These are phyloP conservation scores for Oncorhynchus keta DNA, from an alignment of 2,113 vertebrate genomes.

Conservation along the genomic window DNA sequence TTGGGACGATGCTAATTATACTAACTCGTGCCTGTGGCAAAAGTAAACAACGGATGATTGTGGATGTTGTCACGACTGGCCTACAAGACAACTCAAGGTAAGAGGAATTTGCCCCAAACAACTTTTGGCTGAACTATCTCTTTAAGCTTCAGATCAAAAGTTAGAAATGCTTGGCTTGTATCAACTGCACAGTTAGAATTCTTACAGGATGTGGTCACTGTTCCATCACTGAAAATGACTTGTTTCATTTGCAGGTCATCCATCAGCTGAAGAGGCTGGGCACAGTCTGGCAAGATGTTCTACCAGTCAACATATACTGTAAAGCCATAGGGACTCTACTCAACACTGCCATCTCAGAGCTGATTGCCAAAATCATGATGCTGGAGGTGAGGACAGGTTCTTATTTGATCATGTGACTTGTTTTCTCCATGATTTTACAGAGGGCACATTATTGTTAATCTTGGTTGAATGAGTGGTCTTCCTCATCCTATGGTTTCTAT, in stretches of 20 bases:
- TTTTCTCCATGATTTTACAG: background rate
- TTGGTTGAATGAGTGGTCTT: background rate
- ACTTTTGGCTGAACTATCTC: no score
- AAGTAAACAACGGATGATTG: no score
- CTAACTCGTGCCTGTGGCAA: no score
- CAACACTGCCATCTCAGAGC: constrained; percentile 84
- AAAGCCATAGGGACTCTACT: constrained; percentile 92
- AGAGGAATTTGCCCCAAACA: no score
- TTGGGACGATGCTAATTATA: no score
- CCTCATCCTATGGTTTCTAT: background rate
- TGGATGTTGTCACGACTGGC: no score
- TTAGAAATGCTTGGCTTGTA: no score
- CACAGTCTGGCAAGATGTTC: constrained; percentile 92
- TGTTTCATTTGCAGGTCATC: constrained; percentile 77
- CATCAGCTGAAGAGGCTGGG: constrained; percentile 92
- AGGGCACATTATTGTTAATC: background rate
- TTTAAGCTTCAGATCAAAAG: no score
- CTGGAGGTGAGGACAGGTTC: constrained; percentile 82
- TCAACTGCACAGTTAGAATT: no score
- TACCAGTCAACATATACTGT: constrained; percentile 90
- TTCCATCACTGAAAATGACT: no score
- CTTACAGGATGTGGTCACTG: no score
- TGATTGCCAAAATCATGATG: constrained; percentile 82
- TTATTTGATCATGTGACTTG: background rate
- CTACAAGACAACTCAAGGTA: no score